Conservation (phyloP, 2,888 invertebrate genomes). For the Cheilosia soror region DNA sequence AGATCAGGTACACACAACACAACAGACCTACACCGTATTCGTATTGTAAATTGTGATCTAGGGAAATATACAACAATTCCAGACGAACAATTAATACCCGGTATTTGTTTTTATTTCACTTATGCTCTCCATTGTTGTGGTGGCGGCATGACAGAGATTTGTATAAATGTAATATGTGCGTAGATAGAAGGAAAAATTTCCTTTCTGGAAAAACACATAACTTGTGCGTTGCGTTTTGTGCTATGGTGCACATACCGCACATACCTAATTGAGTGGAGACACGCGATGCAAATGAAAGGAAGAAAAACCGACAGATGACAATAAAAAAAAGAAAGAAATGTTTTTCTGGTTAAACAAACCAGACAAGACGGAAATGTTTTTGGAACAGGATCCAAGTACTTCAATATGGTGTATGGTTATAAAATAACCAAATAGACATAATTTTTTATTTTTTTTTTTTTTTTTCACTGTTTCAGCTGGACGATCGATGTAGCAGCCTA, state of each 20-base stretch:
- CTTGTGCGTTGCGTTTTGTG: too few species aligned
- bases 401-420: conserved; percentile 1
- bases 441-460: too few species aligned
- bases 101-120: conserved; percentile 34
- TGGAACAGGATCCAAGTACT: conserved; percentile 15
- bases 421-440: not conserved
- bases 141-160: conserved; percentile 32
- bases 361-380: conserved; percentile 33
- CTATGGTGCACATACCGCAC: not conserved
- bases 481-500: not conserved
- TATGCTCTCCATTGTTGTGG: conserved; percentile 42
- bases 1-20: not conserved
- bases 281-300: conserved; percentile 11
- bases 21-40: not conserved
- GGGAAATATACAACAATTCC: conserved; percentile 11
- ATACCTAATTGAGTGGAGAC: conserved; percentile 3
- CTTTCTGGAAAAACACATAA: conserved; percentile 26
- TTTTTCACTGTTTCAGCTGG: not conserved
- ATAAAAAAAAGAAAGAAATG: not conserved
- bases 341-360: conserved; percentile 31
- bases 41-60: conserved; percentile 4
- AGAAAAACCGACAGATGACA: conserved; percentile 27
- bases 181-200: not conserved
- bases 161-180: conserved; percentile 12
- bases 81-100: conserved; percentile 25